Conservation (phyloP, 1,140 invertebrate genomes). For the Drosophila albomicans region DNA sequence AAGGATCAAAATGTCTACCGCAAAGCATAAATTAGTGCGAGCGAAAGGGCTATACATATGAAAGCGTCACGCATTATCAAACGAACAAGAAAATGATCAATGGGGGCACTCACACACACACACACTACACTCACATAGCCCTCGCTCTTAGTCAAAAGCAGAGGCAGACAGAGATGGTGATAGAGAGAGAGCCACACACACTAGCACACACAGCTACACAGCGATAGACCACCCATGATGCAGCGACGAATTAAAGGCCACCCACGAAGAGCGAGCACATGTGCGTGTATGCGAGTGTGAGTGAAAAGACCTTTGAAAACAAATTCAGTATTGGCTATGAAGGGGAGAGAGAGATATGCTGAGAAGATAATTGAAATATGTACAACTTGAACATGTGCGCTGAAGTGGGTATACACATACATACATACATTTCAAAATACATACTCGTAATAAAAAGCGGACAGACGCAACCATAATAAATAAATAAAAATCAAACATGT, state of each 20-base stretch:
- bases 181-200: constrained; percentile 38
- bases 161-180: constrained; percentile 9
- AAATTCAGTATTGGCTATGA: constrained; percentile 53
- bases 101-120: constrained; percentile 62
- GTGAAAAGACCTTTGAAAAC: constrained; percentile 64
- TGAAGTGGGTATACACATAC: constrained; percentile 50
- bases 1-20: constrained; percentile 70
- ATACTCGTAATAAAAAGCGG: constrained; percentile 35
- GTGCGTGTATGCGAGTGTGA: constrained; percentile 36
- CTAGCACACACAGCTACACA: constrained; percentile 19
- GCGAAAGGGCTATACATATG: constrained; percentile 49
- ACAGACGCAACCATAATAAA: constrained; percentile 28
- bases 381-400: constrained; percentile 64
- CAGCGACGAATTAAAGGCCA: constrained; percentile 73
- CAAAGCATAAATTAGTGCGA: constrained; percentile 71
- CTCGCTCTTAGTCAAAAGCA: neutral
- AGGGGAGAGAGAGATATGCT: constrained; percentile 42
- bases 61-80: constrained; percentile 78
- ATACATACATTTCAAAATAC: constrained; percentile 51
- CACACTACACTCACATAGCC: constrained; percentile 16
- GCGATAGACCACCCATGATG: constrained; percentile 68
- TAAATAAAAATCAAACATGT: constrained; percentile 32
- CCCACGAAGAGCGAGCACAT: constrained; percentile 64
- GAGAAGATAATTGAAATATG: constrained; percentile 54
- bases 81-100: constrained; percentile 77